Conservation (phyloP, 2,888 invertebrate species). For the Drosophila engyochracea region DNA sequence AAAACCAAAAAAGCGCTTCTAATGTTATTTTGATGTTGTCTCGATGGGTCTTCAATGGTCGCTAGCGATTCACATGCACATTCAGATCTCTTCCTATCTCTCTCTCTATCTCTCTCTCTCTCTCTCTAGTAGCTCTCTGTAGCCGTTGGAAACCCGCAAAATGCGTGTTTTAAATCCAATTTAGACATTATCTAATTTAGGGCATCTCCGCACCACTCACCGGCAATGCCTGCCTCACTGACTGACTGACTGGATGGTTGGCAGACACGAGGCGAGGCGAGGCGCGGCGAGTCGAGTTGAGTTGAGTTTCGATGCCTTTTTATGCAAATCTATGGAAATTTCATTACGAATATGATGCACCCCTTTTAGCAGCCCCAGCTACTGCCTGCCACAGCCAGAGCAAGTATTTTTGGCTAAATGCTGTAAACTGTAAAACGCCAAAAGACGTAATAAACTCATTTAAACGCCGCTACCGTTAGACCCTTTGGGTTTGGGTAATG, state of each 20-base stretch:
- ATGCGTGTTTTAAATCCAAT: conserved; percentile 84
- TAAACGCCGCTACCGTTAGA: conserved; percentile 63
- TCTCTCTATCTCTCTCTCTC: background rate
- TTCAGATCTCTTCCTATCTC: conserved; percentile 13
- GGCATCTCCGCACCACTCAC: conserved; percentile 71
- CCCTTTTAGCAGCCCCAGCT: conserved; percentile 49
- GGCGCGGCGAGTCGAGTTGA: conserved; percentile 7
- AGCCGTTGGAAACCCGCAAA: conserved; percentile 80
- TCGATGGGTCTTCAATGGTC: conserved; percentile 77
- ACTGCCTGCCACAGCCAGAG: conserved; percentile 2
- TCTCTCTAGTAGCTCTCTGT: background rate
- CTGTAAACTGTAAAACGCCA: conserved; percentile 63
- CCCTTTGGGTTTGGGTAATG: conserved; percentile 74
- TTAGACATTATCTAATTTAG: conserved; percentile 85
- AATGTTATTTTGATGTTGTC: conserved; percentile 80
- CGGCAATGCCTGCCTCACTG: conserved; percentile 7
- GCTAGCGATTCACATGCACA: conserved; percentile 37
- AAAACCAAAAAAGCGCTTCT: conserved; percentile 59
- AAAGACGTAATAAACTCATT: conserved; percentile 83
- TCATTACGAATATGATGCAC: conserved; percentile 66
- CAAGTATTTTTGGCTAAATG: conserved; percentile 64
- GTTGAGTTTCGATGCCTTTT: conserved; percentile 47
- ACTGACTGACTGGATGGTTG: background rate
- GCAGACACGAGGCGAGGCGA: background rate
- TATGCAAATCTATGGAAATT: conserved; percentile 82